Conservation (phyloP, 2,113 vertebrate genomes). For the Cairina moschata region DNA sequence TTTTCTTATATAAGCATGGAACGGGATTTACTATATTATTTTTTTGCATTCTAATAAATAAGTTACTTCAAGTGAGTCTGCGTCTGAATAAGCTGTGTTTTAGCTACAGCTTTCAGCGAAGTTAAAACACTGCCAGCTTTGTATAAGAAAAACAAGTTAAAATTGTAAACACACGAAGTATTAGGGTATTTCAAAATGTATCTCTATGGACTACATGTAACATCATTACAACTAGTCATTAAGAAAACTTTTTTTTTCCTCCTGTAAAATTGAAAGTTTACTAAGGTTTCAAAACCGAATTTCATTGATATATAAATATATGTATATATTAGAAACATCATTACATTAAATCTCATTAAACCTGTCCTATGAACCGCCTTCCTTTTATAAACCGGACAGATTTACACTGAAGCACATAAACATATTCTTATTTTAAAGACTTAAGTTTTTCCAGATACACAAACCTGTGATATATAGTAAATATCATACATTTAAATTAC, state of each 20-base stretch:
- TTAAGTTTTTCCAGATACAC: not conserved
- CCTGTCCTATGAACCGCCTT: no score
- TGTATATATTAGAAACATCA: not conserved
- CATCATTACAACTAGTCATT: not conserved
- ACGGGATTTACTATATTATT: not conserved
- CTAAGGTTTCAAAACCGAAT: not conserved
- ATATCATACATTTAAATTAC: not conserved
- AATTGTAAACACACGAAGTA: not conserved
- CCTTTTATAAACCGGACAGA: not conserved
- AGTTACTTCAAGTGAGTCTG: not conserved
- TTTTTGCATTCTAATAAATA: not conserved
- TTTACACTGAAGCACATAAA: not conserved
- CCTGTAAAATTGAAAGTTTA: not conserved
- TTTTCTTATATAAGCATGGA: not conserved
- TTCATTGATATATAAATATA: not conserved
- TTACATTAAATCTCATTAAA: not conserved
- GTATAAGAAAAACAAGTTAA: not conserved
- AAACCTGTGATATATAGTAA: not conserved
- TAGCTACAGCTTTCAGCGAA: not conserved
- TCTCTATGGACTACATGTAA: not conserved
- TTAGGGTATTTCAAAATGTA: not conserved
- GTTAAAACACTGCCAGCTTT: not conserved
- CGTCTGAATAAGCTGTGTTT: not conserved
- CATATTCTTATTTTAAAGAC: not conserved
- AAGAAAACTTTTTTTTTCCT: not conserved